Base-by-base conservation (phyloP, 2,888 invertebrate genomes). In the Drosophila nr. medialis region DNA sequence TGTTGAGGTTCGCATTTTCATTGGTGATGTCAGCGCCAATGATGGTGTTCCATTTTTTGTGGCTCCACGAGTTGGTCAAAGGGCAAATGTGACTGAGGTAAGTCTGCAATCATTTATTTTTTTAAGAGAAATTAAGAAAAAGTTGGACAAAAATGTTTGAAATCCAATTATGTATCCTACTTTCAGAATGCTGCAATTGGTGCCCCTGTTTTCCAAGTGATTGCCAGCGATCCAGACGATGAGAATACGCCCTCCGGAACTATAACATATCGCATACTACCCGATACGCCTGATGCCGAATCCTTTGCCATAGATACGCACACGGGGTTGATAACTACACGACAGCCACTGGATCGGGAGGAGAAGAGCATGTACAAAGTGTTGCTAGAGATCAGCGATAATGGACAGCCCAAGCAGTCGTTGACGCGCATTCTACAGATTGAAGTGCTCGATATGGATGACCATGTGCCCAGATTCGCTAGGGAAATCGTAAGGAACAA, bases 1-100 rank as follows among this genome's bases (percentile, higher is more conserved):
- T 73, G 94, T 95, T 0, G 94, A 94, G 7, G 92, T 97, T 0
- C 94, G 94, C 0, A 90, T 97, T 4, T 96, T 95, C 78, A 95
- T 97, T 45, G 96, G 96, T 0, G 97, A 97, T 83, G 96, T 97
- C 0, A 96, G 96, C 58, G 95, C 95, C 67, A 97, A 97, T 84
- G 97, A 97, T 90, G 97, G 97, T 0, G 96, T 96, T 1, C 97
- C 97, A 0, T 94, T 95, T 30, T 96, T 97, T 85, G 94, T 96
- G 21, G 94, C 95, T 62, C 96, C 97, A 0, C 94, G 95, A 10
- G 92, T 94, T 5, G 96, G 96, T 48, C 96, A 97, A 91, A 93
- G 94, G n/a, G 95, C 96, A 0, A 94, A 94, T 81, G 93, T 96
- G 7, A 94, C 95, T 24, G 97, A 97, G 94, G 96, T 95, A 72